A percentile compares a stretch with the other conserved stretches of the same genome.
These are phyloP conservation scores for Hybos culiciformis DNA, from an alignment of 2,888 invertebrate genomes.

Conservation along the genomic window DNA sequence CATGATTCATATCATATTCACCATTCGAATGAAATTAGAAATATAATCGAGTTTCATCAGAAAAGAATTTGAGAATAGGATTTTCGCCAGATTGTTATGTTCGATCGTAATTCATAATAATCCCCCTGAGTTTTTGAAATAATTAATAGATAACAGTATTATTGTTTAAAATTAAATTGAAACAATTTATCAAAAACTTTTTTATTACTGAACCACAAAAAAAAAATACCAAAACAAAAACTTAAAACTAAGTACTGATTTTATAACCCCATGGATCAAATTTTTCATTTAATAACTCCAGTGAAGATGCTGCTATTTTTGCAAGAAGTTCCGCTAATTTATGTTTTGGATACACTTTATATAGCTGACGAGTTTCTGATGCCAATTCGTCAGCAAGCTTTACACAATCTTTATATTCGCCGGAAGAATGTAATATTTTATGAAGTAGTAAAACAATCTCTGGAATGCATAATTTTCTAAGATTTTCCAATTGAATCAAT, in stretches of 20 bases:
- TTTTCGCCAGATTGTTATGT: too few relatives aligned
- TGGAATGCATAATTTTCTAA: conserved; percentile 72
- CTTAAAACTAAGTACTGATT: conserved; percentile 16
- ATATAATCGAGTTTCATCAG: too few relatives aligned
- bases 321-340: conserved; percentile 62
- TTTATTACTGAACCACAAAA: neutral
- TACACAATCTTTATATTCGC: conserved; percentile 61
- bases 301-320: conserved; percentile 65
- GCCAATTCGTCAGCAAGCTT: conserved; percentile 69
- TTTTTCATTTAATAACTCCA: conserved; percentile 58
- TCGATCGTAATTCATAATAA: too few relatives aligned
- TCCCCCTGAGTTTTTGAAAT: too few relatives aligned
- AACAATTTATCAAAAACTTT: too few relatives aligned
- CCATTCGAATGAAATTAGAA: too few relatives aligned
- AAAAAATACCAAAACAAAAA: too few relatives aligned
- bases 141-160: too few relatives aligned
- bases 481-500: conserved; percentile 48
- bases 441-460: conserved; percentile 66
- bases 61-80: too few relatives aligned
- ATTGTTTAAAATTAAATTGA: too few relatives aligned
- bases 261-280: conserved; percentile 73
- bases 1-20: too few relatives aligned
- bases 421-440: conserved; percentile 62
- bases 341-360: conserved; percentile 65
- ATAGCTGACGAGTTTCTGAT: conserved; percentile 63